Percentiles rank a stretch among this genome's conserved stretches.
Evolutionary conservation across 2,888 invertebrate genomes (phyloP).

Genomic region (Agrilus cyanescens): DNA sequence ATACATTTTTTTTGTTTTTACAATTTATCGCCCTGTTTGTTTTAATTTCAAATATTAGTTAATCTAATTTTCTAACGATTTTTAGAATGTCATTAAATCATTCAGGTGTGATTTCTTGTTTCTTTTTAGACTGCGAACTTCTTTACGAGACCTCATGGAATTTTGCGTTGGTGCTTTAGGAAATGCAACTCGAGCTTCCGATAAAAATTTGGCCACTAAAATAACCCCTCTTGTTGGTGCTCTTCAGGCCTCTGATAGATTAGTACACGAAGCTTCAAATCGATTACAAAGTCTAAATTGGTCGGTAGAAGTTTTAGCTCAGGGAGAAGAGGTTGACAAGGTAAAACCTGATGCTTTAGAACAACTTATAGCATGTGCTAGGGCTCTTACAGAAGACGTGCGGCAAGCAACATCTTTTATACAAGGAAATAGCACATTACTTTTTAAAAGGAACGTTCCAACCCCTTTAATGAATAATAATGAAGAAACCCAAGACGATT

Average conservation of each 20-base stretch:
- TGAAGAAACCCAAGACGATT: conserved; percentile 68
- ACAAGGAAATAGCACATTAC: conserved; percentile 68
- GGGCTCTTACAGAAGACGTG: conserved; percentile 80
- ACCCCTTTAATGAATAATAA: conserved; percentile 30
- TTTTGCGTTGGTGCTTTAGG: conserved; percentile 82
- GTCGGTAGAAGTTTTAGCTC: conserved; percentile 37
- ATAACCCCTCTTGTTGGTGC: conserved; percentile 69
- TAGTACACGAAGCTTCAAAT: conserved; percentile 66
- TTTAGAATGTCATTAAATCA: too few relatives aligned
- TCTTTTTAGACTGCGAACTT: conserved; percentile 46
- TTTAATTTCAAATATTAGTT: too few relatives aligned
- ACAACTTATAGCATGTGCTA: conserved; percentile 75
- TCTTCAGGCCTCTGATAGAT: conserved; percentile 64
- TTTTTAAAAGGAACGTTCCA: conserved; percentile 55
- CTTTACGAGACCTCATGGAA: conserved; percentile 75
- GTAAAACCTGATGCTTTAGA: conserved; percentile 72
- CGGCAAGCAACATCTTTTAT: conserved; percentile 83
- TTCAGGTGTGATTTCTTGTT: too few relatives aligned
- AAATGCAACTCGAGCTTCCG: conserved; percentile 71
- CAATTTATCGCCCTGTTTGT: too few relatives aligned
- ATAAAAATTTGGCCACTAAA: conserved; percentile 59
- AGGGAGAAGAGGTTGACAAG: conserved; percentile 32
- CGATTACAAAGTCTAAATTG: conserved; percentile 67
- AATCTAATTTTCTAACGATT: too few relatives aligned
- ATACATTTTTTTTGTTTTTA: too few relatives aligned